Evolutionary conservation across 2,888 invertebrate genomes (phyloP).

Genomic region (Tipula confusa): DNA sequence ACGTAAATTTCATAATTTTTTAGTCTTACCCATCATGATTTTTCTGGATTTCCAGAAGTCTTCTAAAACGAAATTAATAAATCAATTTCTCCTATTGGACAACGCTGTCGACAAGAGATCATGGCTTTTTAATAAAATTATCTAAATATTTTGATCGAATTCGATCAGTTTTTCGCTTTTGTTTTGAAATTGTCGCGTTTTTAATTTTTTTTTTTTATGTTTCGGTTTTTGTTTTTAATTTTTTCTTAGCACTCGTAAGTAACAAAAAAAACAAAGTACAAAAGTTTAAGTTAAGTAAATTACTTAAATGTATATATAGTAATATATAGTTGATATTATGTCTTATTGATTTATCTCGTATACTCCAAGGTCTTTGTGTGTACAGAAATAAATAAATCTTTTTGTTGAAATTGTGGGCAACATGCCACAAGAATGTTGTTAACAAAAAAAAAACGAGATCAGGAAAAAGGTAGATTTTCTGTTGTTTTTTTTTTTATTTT

Average conservation of each 20-base stretch:
- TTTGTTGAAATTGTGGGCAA: slow-evolving; percentile 17
- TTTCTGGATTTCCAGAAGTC: too few relatives aligned
- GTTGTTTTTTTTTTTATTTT: neutral
- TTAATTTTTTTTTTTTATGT: too few relatives aligned
- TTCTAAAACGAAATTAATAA: too few relatives aligned
- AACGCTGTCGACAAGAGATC: too few relatives aligned
- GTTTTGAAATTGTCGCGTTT: slow-evolving; percentile 16
- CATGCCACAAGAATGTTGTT: slow-evolving; percentile 20
- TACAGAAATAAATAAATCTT: neutral
- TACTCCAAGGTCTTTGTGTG: neutral
- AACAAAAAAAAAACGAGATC: neutral
- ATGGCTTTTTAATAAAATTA: neutral
- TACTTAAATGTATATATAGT: neutral
- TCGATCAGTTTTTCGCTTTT: neutral
- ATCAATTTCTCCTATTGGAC: too few relatives aligned
- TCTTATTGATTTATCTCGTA: slow-evolving; percentile 6
- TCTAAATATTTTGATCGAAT: slow-evolving; percentile 3
- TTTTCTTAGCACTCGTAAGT: too few relatives aligned
- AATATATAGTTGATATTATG: neutral
- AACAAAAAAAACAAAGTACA: neutral
- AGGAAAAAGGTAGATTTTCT: slow-evolving; percentile 15
- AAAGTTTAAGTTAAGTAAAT: slow-evolving; percentile 17
- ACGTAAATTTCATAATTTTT: too few relatives aligned
- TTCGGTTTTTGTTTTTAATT: too few relatives aligned
- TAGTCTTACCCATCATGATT: too few relatives aligned